Evolutionary conservation across 1,140 invertebrate species (phyloP).

Genomic region (Contarinia nasturtii): DNA sequence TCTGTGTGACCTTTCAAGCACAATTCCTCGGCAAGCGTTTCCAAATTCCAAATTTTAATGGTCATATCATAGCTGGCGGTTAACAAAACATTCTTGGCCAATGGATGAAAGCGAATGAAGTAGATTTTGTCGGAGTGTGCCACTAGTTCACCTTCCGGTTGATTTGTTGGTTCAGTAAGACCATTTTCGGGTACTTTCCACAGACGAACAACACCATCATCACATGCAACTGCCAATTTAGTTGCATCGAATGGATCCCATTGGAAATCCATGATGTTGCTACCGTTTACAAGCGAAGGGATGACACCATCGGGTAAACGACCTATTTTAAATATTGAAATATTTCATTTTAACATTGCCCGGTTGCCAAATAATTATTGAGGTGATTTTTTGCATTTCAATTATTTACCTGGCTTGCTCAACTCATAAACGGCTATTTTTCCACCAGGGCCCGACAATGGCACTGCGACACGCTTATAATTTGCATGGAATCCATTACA

Average conservation of each 20-base stretch:
- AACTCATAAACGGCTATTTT: conserved; percentile 76
- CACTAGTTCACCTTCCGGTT: conserved; percentile 39
- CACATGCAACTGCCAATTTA: conserved; percentile 68
- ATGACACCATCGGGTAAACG: conserved; percentile 55
- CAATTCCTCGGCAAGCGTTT: conserved; percentile 25
- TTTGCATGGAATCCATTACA: conserved; percentile 90
- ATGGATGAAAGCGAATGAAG: conserved; percentile 76
- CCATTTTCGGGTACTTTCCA: conserved; percentile 54
- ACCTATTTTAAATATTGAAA: too few species aligned
- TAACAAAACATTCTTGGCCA: conserved; percentile 65
- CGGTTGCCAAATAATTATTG: too few species aligned
- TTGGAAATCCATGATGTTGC: conserved; percentile 76
- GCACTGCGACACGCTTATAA: conserved; percentile 63
- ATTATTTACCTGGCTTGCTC: conserved; percentile 45
- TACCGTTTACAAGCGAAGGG: conserved; percentile 70
- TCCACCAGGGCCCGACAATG: conserved; percentile 71
- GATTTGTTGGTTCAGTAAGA: conserved; percentile 32
- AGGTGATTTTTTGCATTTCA: too few species aligned
- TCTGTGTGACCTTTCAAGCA: conserved; percentile 41
- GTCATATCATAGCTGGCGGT: conserved; percentile 78
- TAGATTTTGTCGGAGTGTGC: conserved; percentile 83
- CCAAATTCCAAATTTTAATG: conserved; percentile 66
- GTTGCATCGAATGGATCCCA: conserved; percentile 81
- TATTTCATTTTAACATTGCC: too few species aligned
- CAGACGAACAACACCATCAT: conserved; percentile 72